A percentile compares a stretch with the other conserved stretches of the same genome.
Evolutionary conservation across 2,888 invertebrate species (phyloP).

Genomic region (Antheraea yamamai): DNA sequence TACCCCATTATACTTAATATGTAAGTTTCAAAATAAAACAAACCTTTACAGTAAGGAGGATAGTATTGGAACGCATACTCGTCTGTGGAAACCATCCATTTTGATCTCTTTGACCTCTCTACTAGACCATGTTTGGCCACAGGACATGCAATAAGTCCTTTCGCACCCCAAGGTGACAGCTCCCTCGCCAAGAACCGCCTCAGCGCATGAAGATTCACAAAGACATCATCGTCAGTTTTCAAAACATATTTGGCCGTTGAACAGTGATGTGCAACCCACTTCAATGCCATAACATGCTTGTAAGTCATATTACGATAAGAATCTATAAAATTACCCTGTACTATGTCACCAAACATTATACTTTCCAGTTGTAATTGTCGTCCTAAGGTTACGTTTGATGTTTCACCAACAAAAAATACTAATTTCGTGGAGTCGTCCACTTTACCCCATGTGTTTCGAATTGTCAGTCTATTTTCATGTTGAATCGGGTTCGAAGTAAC

Average conservation of each 20-base stretch:
- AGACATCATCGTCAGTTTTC: constrained; percentile 89
- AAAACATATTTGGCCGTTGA: constrained; percentile 85
- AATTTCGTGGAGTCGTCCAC: constrained; percentile 78
- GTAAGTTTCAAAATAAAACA: constrained; percentile 18
- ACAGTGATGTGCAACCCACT: constrained; percentile 89
- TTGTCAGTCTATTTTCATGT: constrained; percentile 83
- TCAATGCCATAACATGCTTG: constrained; percentile 91
- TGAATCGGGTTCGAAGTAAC: constrained; percentile 87
- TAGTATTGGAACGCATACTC: constrained; percentile 85
- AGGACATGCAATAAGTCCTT: constrained; percentile 85
- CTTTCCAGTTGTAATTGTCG: constrained; percentile 79
- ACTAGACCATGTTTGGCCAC: constrained; percentile 73
- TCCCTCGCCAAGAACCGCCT: constrained; percentile 81
- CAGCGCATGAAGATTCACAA: constrained; percentile 85
- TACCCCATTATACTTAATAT: too few relatives aligned
- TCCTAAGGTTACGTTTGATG: constrained; percentile 46
- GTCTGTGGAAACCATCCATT: constrained; percentile 87
- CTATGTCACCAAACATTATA: constrained; percentile 83
- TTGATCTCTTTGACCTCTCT: constrained; percentile 85
- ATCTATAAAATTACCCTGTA: constrained; percentile 90
- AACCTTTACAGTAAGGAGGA: constrained; percentile 89
- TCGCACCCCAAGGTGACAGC: constrained; percentile 83
- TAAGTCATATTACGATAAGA: constrained; percentile 91
- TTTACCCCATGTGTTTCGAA: constrained; percentile 89
- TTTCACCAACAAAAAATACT: constrained; percentile 85